Conservation (phyloP, 2,888 invertebrate species). For the Nomada fucata region DNA sequence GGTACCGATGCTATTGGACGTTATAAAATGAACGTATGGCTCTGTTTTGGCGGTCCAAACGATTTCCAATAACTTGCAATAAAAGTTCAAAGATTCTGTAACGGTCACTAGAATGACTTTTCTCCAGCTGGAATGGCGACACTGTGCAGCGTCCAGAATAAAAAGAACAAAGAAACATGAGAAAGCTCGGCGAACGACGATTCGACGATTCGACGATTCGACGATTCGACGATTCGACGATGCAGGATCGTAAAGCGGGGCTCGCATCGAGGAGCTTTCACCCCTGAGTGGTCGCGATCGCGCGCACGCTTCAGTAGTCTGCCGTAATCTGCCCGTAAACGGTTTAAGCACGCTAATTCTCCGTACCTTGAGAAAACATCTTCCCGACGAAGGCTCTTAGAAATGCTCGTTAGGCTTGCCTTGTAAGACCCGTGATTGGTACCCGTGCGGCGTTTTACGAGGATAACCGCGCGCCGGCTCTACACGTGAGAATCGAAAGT, state of each 20-base stretch:
- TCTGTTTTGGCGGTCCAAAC: too few relatives aligned
- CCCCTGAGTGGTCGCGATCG: background rate
- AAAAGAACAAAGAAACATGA: background rate
- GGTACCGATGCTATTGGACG: too few relatives aligned
- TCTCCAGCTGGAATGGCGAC: too few relatives aligned
- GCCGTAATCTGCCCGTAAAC: slow-evolving; percentile 59
- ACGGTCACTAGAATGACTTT: too few relatives aligned
- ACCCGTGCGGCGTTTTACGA: slow-evolving; percentile 30
- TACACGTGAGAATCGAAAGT: slow-evolving; percentile 60
- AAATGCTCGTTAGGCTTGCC: slow-evolving; percentile 62
- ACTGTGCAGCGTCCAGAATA: background rate
- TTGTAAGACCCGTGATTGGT: slow-evolving; percentile 53
- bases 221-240: too few relatives aligned
- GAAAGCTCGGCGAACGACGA: slow-evolving; percentile 13
- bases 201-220: slow-evolving; percentile 22
- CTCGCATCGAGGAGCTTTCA: slow-evolving; percentile 40
- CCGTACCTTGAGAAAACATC: slow-evolving; percentile 57
- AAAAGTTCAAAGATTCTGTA: too few relatives aligned
- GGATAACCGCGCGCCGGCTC: slow-evolving; percentile 5
- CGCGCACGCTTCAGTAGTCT: slow-evolving; percentile 34
- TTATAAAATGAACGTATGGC: too few relatives aligned
- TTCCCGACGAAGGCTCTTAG: slow-evolving; percentile 53
- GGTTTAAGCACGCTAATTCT: slow-evolving; percentile 63
- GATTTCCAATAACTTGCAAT: too few relatives aligned
- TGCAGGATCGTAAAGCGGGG: slow-evolving; percentile 23